Evolutionary conservation across 2,797 vertebrate genomes (phyloP), one percentile per base, ranked within the genome.

Genomic region (Xiphophorus birchmanni): DNA sequence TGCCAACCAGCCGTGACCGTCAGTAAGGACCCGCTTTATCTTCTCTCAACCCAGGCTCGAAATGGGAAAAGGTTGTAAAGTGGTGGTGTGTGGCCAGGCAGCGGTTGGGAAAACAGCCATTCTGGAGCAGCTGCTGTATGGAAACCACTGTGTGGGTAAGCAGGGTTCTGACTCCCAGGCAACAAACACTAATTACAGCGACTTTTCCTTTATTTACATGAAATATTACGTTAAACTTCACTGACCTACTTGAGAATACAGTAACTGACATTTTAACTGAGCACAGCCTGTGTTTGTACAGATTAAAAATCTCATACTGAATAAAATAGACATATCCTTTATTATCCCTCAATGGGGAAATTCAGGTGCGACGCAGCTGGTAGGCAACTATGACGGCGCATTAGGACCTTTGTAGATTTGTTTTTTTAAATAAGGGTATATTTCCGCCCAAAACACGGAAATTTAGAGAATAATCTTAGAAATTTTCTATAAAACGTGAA

Each of bases 61-160:
- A 0, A 98, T 98, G 97, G 97, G 97, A 0, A 99, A 99, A 88
- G 97, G 98, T 63, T 99, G 97, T 93, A 98, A 97, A 88, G 97
- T 99, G 17, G 97, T 99, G 83, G 96, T 99, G 50, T 99, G 98
- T 88, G 98, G 98, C 69, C 94, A 97, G 93, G 87, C 97, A 42
- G 96, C 97, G 2, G 98, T 99, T 67, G 98, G 98, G 12, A 99
- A 99, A 90, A 99, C 97, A 0, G 97, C 98, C 0, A 97, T 99
- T 86, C 91, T 99, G 90, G 98, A 99, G 80, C 97, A 99, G 90
- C 87, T 98, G 69, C 95, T 99, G 65, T 99, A 99, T 82, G 97
- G 97, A 87, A 97, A 95, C 79, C 97, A 98, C 84, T 87, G 77
- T 35, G 87, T 97, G 23, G 98, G 98, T 98, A 87, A 96, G 97